Conservation (phyloP, 2,797 vertebrate species). For the Enteromius thamalakanensis region DNA sequence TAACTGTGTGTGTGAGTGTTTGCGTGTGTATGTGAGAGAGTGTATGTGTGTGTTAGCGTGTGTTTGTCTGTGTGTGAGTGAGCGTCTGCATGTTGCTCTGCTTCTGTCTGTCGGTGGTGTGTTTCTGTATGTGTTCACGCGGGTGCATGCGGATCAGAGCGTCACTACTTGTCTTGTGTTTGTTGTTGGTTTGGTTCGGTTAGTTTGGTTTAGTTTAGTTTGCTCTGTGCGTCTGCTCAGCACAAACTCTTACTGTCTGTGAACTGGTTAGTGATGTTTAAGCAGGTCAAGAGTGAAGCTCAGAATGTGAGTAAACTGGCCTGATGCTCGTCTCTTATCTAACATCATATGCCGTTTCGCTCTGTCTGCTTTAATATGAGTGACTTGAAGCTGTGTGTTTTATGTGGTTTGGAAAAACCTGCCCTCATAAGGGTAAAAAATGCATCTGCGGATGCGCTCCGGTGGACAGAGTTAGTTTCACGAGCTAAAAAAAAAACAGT, state of each 20-base stretch:
- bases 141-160: constrained; percentile 4
- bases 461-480: not conserved
- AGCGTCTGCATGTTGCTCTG: not conserved
- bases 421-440: not conserved
- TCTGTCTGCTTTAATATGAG: not conserved
- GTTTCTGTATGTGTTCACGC: not conserved
- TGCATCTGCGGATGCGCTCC: not conserved
- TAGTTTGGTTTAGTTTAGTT: not conserved
- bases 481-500: not conserved
- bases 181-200: not conserved
- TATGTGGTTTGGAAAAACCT: not conserved
- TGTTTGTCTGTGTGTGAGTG: not conserved
- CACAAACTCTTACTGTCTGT: not conserved
- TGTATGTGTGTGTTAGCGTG: too few relatives aligned
- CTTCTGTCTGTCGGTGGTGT: not conserved
- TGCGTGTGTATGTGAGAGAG: not conserved
- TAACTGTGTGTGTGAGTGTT: constrained; percentile 88
- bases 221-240: not conserved
- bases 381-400: not conserved
- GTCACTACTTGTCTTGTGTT: not conserved
- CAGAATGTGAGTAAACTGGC: constrained; percentile 3
- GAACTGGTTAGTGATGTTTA: not conserved
- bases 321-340: not conserved
- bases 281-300: not conserved
- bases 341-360: not conserved